Percentiles rank a stretch among this genome's conserved stretches.
Conservation (phyloP, 2,888 invertebrate genomes). For the Plutella xylostella region DNA sequence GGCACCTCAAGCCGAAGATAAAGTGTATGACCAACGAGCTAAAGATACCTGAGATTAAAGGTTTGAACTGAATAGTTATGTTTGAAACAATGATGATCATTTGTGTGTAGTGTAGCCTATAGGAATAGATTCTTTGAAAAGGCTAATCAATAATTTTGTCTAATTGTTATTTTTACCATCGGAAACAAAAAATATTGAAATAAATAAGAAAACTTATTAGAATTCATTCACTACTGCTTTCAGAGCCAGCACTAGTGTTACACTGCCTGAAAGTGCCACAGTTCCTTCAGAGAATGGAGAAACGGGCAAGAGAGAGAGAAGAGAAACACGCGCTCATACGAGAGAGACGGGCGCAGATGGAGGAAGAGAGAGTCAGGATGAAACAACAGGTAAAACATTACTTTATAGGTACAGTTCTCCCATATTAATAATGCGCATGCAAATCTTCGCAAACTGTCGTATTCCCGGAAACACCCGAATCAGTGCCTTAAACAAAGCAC, state of each 20-base stretch:
- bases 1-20: constrained; percentile 67
- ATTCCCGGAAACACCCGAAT: no score
- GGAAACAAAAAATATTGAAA: no score
- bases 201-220: no score
- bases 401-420: not conserved
- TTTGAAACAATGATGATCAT: no score
- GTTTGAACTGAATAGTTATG: no score
- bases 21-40: constrained; percentile 62
- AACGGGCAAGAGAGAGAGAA: constrained; percentile 75
- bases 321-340: constrained; percentile 61
- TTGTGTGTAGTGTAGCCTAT: no score
- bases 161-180: no score
- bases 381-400: constrained; percentile 52
- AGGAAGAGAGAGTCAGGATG: constrained; percentile 52
- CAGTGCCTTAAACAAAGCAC: no score
- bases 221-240: constrained; percentile 16
- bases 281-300: constrained; percentile 79
- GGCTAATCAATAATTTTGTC: no score
- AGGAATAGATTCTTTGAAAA: no score
- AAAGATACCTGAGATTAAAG: constrained; percentile 53
- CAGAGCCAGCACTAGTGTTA: constrained; percentile 49
- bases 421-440: no score
- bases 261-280: constrained; percentile 73
- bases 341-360: constrained; percentile 57
- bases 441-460: no score